Evolutionary conservation across 2,113 vertebrate species (phyloP).

Genomic region (Psilopogon haemacephalus): DNA sequence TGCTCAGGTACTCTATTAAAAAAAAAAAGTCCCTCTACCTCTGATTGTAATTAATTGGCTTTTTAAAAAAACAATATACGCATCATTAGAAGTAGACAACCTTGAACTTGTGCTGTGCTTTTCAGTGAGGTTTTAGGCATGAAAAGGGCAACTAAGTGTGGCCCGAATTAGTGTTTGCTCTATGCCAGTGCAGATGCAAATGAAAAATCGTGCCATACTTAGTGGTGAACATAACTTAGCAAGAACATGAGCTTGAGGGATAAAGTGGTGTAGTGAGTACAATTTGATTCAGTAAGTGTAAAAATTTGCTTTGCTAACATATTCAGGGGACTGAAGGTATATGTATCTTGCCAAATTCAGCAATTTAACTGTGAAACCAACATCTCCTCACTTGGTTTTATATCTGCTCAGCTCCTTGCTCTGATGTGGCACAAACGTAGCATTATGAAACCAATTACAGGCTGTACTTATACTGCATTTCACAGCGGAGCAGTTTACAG

Average conservation of each 20-base stretch:
- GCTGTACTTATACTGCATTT: not conserved
- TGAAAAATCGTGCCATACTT: not conserved
- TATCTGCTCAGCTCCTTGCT: not conserved
- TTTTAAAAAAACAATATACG: not conserved
- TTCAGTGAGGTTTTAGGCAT: not conserved
- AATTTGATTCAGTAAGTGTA: conserved; percentile 25
- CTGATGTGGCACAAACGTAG: accelerated
- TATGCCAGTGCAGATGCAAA: not conserved
- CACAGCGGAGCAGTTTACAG: accelerated
- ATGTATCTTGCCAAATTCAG: not conserved
- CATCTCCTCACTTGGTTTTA: conserved; percentile 22
- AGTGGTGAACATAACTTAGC: not conserved
- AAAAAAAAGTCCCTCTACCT: not conserved
- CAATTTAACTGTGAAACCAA: conserved; percentile 20
- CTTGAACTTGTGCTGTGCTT: not conserved
- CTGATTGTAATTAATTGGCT: not conserved
- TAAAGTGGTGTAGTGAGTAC: not conserved
- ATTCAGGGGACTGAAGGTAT: not conserved
- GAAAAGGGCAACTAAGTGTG: not conserved
- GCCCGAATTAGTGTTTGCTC: not conserved
- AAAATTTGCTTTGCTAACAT: conserved; percentile 24
- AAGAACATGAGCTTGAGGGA: not conserved
- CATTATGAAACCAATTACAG: not conserved
- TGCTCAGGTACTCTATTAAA: not conserved
- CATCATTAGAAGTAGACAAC: not conserved